Conservation (phyloP, 2,888 invertebrate species). For the Hemicrepidius hirtus region DNA sequence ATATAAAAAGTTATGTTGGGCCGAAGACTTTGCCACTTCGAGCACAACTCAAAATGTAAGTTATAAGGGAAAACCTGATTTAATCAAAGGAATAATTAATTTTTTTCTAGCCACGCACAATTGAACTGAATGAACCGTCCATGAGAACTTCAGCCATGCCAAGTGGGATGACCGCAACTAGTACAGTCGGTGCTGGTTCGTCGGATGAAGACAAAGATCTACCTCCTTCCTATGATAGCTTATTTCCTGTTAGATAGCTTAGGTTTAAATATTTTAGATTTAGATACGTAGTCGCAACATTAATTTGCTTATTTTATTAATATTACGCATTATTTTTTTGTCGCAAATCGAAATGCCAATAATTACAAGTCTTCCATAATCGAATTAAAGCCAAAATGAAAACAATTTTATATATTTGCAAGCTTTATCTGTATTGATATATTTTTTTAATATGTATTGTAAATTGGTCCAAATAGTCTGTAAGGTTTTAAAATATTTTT, state of each 20-base stretch:
- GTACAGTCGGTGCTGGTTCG: constrained; percentile 62
- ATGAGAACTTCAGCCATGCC: constrained; percentile 36
- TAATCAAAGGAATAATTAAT: neutral
- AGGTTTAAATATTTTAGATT: neutral
- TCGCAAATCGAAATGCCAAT: too few species aligned
- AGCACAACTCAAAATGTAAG: constrained; percentile 48
- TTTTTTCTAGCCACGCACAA: constrained; percentile 58
- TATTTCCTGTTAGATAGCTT: constrained; percentile 70
- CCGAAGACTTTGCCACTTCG: constrained; percentile 70
- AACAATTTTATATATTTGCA: too few species aligned
- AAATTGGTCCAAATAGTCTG: too few species aligned
- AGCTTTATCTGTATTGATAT: too few species aligned
- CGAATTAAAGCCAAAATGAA: too few species aligned
- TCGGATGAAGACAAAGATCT: constrained; percentile 73
- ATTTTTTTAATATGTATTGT: too few species aligned
- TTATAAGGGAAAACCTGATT: neutral
- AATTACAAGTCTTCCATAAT: too few species aligned
- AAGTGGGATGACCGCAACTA: neutral
- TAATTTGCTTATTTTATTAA: too few species aligned
- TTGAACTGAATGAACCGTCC: constrained; percentile 62
- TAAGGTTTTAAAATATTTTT: too few species aligned
- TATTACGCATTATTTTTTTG: too few species aligned
- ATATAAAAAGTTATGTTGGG: constrained; percentile 73
- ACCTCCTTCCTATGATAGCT: constrained; percentile 75
- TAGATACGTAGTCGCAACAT: too few species aligned